Base-by-base conservation (phyloP, 2,888 invertebrate genomes). In the Cenopis cana region DNA sequence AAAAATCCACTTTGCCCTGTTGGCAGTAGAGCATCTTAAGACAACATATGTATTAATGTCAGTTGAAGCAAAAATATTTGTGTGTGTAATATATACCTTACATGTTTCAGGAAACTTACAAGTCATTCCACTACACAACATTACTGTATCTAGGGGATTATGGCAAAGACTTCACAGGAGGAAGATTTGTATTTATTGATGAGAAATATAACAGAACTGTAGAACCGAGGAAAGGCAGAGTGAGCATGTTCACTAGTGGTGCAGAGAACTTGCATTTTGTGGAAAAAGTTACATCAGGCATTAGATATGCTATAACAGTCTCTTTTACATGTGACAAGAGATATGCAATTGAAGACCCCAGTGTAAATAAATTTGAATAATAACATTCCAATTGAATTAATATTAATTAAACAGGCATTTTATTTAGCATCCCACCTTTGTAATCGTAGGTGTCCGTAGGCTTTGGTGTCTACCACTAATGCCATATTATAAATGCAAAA, bases 211-310 rank as follows among this genome's bases (percentile, higher is more conserved):
- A 94, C 76, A 93, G 93, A 64, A 97, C 97, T 75, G 90, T 95
- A 64, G 98, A 98, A 85, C 98, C 98, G 0, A 94, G 95, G 78
- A 95, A 95, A 86, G 96, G 96, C 18, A 94, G 98, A 75, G 95
- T 98, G 1, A 96, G 96, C 38, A 96, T 97, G 90, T 98, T 98
- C 83, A 97, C 98, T 0, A 98, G 98, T 57, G 98, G 98, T 14
- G 95, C 95, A 52, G 98, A 98, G 90, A 98, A 98, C 90, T 85
- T 95, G 0, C 98, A 98, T 88, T 95, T 94, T 85, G 97, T 98
- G 2, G 98, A 98, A 87, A 95, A 95, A 86, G 96, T 98, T 5
- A 94, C 93, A 11, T 94, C 95, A 24, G 98, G 98, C 17, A 94
- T 94, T 6, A 88, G 98, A 82, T 98, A 96, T 87, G 97, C 98